These are phyloP conservation scores for Gorsachius magnificus DNA, from an alignment of 2,797 vertebrate species.

Conservation along the genomic window DNA sequence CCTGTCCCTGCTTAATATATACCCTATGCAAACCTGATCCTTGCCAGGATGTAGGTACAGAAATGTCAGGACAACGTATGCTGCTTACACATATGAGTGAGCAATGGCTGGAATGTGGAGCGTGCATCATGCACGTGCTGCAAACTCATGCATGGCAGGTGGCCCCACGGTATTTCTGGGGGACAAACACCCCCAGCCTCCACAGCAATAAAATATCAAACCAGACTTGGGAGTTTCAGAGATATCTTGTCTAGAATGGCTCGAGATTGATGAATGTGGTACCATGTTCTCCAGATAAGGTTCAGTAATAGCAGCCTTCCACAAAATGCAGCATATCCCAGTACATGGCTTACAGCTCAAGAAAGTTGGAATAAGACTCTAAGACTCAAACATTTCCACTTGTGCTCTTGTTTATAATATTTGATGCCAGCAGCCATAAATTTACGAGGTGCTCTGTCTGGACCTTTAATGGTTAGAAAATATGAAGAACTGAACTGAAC, in stretches of 20 bases:
- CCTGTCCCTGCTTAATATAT: not conserved
- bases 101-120: not conserved
- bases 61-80: not conserved
- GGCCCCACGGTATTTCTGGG: not conserved
- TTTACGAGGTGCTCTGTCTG: slow-evolving; percentile 1
- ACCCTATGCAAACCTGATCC: not conserved
- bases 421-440: not conserved
- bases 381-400: not conserved
- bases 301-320: not conserved
- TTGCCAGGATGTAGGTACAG: not conserved
- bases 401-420: not conserved
- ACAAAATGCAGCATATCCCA: not conserved
- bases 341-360: not conserved
- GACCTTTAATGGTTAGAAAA: not conserved
- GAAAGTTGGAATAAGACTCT: not conserved
- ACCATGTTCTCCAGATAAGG: not conserved
- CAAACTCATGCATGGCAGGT: not conserved
- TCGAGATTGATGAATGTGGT: not conserved
- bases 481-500: not conserved
- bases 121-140: not conserved
- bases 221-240: not conserved
- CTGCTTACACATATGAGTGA: not conserved
- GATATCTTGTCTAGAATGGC: not conserved
- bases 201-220: not conserved
- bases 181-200: not conserved